phyloP scores from a whole-genome alignment of 2,797 vertebrate genomes.

The Sebastes flavidus region DNA sequence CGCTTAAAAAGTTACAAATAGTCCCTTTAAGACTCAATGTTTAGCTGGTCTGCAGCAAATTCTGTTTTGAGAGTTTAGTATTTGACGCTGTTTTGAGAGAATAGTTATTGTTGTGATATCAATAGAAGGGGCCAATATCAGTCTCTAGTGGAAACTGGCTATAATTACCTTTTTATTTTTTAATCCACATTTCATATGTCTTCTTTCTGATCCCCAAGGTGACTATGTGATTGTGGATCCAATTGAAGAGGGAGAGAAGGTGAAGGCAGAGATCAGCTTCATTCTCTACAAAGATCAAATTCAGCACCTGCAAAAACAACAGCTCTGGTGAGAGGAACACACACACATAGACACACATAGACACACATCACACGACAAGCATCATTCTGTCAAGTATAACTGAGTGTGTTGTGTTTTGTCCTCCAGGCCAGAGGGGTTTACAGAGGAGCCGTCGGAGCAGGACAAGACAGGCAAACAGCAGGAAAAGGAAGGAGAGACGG shows the following conservation, averaged over 20 bases:
- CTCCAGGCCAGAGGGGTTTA: slow-evolving; percentile 85
- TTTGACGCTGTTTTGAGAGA: not conserved
- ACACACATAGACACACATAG: not conserved
- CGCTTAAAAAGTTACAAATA: no score
- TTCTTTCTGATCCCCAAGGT: slow-evolving; percentile 61
- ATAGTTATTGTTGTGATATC: not conserved
- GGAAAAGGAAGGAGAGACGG: slow-evolving; percentile 9
- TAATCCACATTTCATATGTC: not conserved
- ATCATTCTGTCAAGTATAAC: not conserved
- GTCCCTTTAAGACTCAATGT: not conserved
- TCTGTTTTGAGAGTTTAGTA: not conserved
- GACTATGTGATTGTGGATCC: slow-evolving; percentile 94
- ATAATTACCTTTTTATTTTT: not conserved
- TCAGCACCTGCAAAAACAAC: slow-evolving; percentile 84
- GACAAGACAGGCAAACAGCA: slow-evolving; percentile 44
- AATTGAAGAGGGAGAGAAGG: slow-evolving; percentile 93
- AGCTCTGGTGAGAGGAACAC: slow-evolving; percentile 82
- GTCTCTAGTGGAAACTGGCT: not conserved
- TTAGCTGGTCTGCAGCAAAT: not conserved
- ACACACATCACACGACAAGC: no score
- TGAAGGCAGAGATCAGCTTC: slow-evolving; percentile 91
- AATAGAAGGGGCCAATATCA: not conserved
- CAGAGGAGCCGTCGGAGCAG: slow-evolving; percentile 41
- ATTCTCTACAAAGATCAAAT: slow-evolving; percentile 92
- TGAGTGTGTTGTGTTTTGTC: not conserved